Percentiles rank a stretch among this genome's conserved stretches.
Evolutionary conservation across 2,113 vertebrate species (phyloP).

Genomic region (Microtus oregoni): DNA sequence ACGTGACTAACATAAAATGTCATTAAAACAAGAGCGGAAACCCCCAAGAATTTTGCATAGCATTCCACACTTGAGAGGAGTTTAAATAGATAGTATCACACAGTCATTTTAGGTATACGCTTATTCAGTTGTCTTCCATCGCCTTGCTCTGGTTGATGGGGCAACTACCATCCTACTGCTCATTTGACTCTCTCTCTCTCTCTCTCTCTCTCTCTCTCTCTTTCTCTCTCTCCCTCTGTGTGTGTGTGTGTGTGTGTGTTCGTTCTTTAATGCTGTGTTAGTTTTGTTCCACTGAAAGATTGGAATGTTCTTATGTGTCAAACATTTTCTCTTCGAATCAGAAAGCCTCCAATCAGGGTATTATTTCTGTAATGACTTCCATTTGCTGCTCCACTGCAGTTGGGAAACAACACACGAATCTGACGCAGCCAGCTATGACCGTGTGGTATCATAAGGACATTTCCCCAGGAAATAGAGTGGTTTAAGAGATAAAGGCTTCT

Average conservation of each 20-base stretch:
- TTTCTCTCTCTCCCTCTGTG: too few relatives aligned
- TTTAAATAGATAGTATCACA: background rate
- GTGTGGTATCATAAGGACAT: background rate
- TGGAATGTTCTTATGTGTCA: constrained; percentile 50
- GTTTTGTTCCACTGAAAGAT: constrained; percentile 22
- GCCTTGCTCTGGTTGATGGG: background rate
- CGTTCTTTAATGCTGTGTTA: background rate
- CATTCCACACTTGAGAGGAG: background rate
- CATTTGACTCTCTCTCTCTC: background rate
- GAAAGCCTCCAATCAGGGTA: constrained; percentile 47
- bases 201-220: too few relatives aligned
- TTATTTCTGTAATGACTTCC: constrained; percentile 65
- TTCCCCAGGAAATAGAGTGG: constrained; percentile 16
- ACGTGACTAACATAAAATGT: background rate
- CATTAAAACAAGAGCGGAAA: background rate
- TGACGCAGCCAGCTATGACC: constrained; percentile 46
- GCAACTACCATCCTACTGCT: background rate
- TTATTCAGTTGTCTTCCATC: background rate
- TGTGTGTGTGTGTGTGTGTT: too few relatives aligned
- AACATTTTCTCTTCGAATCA: constrained; percentile 29
- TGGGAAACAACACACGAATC: constrained; percentile 51
- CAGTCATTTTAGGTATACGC: background rate
- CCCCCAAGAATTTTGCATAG: background rate
- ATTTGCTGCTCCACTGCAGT: constrained; percentile 46
- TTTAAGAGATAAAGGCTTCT: constrained; percentile 58